A percentile compares a stretch with the other conserved stretches of the same genome.
Conservation (phyloP, 2,888 invertebrate species). For the Seladonia tumulorum region DNA sequence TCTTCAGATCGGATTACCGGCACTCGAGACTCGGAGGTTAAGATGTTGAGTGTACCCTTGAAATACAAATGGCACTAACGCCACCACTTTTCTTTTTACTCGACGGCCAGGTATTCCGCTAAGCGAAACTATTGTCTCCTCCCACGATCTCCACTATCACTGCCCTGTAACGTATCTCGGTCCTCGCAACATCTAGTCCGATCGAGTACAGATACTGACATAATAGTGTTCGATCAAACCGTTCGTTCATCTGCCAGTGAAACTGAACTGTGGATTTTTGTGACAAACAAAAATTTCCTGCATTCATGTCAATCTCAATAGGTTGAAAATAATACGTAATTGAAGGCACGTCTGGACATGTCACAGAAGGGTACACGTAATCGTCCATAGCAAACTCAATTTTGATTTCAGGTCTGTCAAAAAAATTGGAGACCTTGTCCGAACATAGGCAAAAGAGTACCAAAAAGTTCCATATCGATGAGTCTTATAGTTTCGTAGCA, state of each 20-base stretch:
- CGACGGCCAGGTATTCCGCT: slow-evolving; percentile 32
- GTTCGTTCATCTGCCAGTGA: too few species aligned
- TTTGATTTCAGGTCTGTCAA: too few species aligned
- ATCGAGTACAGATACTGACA: not conserved
- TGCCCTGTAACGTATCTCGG: too few species aligned
- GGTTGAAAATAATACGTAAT: too few species aligned
- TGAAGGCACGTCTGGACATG: too few species aligned
- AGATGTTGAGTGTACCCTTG: slow-evolving; percentile 74
- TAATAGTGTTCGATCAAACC: too few species aligned
- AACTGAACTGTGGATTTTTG: too few species aligned
- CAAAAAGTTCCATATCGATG: not conserved
- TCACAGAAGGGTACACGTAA: too few species aligned
- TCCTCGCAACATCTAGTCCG: not conserved
- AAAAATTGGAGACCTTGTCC: not conserved
- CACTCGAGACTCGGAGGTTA: slow-evolving; percentile 62
- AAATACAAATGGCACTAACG: slow-evolving; percentile 64
- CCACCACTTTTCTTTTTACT: slow-evolving; percentile 47
- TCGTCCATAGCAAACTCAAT: too few species aligned
- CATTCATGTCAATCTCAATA: too few species aligned
- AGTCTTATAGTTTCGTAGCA: too few species aligned
- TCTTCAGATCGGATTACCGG: slow-evolving; percentile 71
- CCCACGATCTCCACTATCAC: not conserved
- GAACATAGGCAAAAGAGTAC: not conserved
- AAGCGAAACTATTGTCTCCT: slow-evolving; percentile 41
- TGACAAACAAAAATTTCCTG: too few species aligned